Evolutionary conservation across 2,888 invertebrate species (phyloP).

Genomic region (Bellardia bayeri): DNA sequence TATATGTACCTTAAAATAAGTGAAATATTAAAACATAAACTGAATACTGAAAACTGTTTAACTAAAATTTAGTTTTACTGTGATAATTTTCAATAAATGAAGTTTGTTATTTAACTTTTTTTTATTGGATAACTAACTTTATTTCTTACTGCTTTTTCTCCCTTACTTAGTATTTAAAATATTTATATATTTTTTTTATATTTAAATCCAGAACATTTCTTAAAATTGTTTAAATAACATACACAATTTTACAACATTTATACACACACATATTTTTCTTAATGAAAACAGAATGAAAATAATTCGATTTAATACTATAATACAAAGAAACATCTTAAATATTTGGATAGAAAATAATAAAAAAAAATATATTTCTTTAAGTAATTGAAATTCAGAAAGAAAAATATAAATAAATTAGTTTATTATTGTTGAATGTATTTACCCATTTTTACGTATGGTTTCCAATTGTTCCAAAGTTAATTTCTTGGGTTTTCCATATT

Average conservation of each 20-base stretch:
- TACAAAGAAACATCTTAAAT: constrained; percentile 13
- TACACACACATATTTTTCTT: neutral
- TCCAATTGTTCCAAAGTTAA: constrained; percentile 91
- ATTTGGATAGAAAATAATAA: constrained; percentile 19
- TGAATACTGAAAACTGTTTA: no score
- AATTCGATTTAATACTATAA: constrained; percentile 15
- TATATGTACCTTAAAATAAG: no score
- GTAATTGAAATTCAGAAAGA: constrained; percentile 30
- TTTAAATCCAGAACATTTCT: neutral
- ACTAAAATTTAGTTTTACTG: no score
- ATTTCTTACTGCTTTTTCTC: no score
- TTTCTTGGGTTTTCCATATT: constrained; percentile 92
- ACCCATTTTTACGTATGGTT: constrained; percentile 91
- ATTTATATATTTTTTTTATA: no score
- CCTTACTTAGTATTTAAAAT: no score
- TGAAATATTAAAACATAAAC: no score
- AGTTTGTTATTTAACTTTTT: no score
- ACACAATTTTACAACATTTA: constrained; percentile 32
- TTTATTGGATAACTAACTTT: no score
- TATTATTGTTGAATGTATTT: constrained; percentile 84
- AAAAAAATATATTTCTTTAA: constrained; percentile 30
- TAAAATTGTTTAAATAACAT: neutral
- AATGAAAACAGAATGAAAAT: constrained; percentile 21
- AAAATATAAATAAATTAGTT: constrained; percentile 50
- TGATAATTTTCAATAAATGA: no score